These are phyloP conservation scores for Cinclus mexicanus DNA, from an alignment of 2,113 vertebrate species.

Conservation along the genomic window DNA sequence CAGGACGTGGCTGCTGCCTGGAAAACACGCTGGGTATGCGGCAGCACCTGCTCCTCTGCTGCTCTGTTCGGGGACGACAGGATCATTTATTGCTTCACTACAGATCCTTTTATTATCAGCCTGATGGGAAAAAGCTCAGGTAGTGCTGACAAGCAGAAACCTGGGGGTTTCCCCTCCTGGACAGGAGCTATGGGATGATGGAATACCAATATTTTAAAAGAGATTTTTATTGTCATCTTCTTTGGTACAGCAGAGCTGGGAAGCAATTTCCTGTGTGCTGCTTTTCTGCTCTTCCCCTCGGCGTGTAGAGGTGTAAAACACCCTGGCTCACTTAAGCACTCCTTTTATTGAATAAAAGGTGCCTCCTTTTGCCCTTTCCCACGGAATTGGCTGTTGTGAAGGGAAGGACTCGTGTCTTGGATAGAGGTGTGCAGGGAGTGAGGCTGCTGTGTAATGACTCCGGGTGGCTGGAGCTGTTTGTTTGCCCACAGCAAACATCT, in stretches of 20 bases:
- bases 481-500: not conserved
- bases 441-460: not conserved
- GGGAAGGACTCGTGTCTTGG: not conserved
- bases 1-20: not conserved
- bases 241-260: not conserved
- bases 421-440: not conserved
- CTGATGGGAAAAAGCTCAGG: not conserved
- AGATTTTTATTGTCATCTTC: not conserved
- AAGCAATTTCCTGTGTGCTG: not conserved
- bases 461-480: not conserved
- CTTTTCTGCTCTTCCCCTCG: not conserved
- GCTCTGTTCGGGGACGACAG: not conserved
- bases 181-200: not conserved
- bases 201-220: not conserved
- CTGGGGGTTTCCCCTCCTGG: too few species aligned
- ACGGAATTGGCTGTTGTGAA: not conserved
- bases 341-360: not conserved
- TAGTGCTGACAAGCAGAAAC: not conserved
- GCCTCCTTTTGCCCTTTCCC: not conserved
- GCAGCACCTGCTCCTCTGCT: not conserved
- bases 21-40: not conserved
- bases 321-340: not conserved
- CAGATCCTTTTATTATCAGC: not conserved
- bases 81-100: not conserved
- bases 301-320: not conserved